Base-by-base conservation (phyloP, 2,888 invertebrate species). In the Drosophila lutescens region DNA sequence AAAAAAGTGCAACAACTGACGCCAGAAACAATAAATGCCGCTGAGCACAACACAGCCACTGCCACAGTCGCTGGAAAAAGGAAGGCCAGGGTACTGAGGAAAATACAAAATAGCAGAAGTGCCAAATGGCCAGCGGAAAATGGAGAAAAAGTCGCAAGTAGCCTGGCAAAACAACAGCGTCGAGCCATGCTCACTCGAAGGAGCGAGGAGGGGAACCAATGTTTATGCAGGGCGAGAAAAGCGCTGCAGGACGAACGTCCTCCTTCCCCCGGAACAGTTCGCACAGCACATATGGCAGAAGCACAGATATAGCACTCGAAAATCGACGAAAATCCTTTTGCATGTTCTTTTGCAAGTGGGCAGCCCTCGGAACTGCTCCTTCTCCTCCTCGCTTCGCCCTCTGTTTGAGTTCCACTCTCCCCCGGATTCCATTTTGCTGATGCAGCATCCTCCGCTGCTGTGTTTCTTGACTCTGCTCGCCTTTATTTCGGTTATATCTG, bases 321-420 rank as follows among this genome's bases (percentile, higher is more conserved):
- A 84, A 85, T 86, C 84, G 80, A 84, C 82, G 86, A 84, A 86
- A 86, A 86, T 86, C 85, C 86, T 79, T 85, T 84, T 82, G 85
- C 84, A 86, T 86, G 86, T 82, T 86, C 77, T 79, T 84, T 65
- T 57, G 78, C 82, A 86, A 86, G 82, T 82, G 80, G 80, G 80
- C 76, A 38, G 26, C 61, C 43, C 50, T 57, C 23, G 10, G 15
- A 10, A 15, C 23, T 43, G 2, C 30, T n/a, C 32, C 17, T 20
- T 2, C 20, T 26, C 26, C 26, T 26, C 26, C 6, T 26, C 26
- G 23, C 23, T 23, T 23, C 30, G 47, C 50, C 43, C 49, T 17
- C 15, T 10, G 13, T 49, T 43, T 30, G 17, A 9, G 58, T 38
- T 44, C 30, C 50, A 13, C 34, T 51, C 30, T 20, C 34, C n/a